A percentile compares a stretch with the other conserved stretches of the same genome.
These are phyloP conservation scores for Grantiella picta DNA, from an alignment of 2,113 vertebrate species.

Conservation along the genomic window DNA sequence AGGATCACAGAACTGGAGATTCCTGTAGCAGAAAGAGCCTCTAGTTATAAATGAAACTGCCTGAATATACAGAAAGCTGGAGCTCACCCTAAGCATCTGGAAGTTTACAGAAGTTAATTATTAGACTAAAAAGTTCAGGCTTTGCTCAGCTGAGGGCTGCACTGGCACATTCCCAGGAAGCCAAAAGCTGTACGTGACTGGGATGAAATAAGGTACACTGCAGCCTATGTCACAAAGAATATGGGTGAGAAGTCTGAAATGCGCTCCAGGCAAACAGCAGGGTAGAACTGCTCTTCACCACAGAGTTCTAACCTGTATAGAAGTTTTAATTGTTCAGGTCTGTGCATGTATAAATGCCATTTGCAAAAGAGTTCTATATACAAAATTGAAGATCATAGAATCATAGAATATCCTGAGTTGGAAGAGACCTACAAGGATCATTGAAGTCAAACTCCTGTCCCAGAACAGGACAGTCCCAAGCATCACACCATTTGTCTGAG, in stretches of 20 bases:
- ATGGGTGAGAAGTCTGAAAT: neutral
- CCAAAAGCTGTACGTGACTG: neutral
- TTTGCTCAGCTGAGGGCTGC: neutral
- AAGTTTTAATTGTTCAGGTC: neutral
- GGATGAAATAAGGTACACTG: neutral
- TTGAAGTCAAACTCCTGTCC: neutral
- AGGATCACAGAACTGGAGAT: neutral
- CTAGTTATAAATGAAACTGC: neutral
- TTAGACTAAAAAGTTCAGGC: conserved; percentile 22
- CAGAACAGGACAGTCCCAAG: neutral
- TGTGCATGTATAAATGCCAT: neutral
- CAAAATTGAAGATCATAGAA: neutral
- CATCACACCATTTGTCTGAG: neutral
- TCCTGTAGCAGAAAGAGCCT: neutral
- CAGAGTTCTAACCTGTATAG: neutral
- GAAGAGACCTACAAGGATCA: neutral
- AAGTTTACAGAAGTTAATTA: conserved; percentile 51
- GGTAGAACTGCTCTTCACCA: neutral
- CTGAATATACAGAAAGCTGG: neutral
- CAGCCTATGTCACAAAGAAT: neutral
- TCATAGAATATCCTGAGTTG: neutral
- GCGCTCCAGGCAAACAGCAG: neutral
- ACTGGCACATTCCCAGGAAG: neutral
- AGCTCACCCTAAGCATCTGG: neutral
- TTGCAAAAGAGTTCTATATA: neutral